Base-by-base conservation (phyloP, 2,888 invertebrate species). In the Sceliomorpha sp. region DNA sequence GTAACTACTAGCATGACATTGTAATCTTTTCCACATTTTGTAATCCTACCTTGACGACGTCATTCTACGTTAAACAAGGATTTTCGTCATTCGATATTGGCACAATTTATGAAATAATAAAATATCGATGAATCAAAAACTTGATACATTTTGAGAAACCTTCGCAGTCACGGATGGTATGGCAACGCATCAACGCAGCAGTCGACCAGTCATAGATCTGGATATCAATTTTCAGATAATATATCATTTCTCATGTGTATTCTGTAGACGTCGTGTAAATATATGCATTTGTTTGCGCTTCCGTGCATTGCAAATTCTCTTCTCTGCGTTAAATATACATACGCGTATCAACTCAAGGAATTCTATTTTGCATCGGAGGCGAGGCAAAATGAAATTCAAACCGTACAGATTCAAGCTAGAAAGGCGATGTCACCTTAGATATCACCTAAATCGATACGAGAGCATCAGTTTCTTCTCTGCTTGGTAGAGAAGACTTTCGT, bases 291-390 rank as follows among this genome's bases (percentile, higher is more conserved):
- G 20, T 31, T 6, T 13, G 14, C 15, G 7, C 31, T 39, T 58
- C 42, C 31, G 44, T 26, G 42, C 53, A 48, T 44, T 24, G 26
- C 56, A 56, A 64, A 51, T 51, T 36, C 31, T 26, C 34, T 24
- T 45, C 48, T 32, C 3, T 45, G n/a, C 45, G 31, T 45, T 14
- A 60, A 51, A 39, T 50, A 9, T 27, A 40, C 14, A 42, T 15
- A n/a, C n/a, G n/a, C n/a, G n/a, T 27, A 27, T 44, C 29, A n/a
- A n/a, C 48, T 72, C 67, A 68, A 69, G 71, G 74, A 72, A 73
- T 47, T 14, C 48, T 48, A 53, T 45, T 70, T 67, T 50, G 45
- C 63, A 67, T 47, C 37, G 51, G 29, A n/a, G n/a, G n/a, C n/a
- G n/a, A n/a, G 26, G 40, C 42, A 53, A 51, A 39, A 64, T 59